Percentiles rank a stretch among this genome's conserved stretches.
Conservation (phyloP, 2,797 vertebrate genomes). For the Mormyrops attenuatus region DNA sequence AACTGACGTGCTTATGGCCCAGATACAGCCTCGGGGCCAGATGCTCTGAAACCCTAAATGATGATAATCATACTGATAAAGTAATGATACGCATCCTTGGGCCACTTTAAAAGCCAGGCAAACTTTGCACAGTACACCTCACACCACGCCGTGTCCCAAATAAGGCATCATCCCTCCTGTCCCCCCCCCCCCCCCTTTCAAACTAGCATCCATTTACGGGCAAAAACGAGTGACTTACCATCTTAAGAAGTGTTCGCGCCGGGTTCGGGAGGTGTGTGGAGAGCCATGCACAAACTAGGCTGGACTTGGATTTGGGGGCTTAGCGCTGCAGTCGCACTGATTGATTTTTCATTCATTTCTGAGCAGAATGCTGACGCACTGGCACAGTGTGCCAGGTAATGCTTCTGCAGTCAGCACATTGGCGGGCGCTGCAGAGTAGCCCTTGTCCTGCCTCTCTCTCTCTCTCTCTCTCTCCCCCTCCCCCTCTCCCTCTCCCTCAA, state of each 20-base stretch:
- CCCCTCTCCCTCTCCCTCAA: conserved; percentile 33
- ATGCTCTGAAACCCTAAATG: not conserved
- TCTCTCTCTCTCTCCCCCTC: conserved; percentile 22
- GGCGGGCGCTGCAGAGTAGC: conserved; percentile 62
- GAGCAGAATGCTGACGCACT: conserved; percentile 75
- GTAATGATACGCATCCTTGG: not conserved
- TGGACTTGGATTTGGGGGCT: conserved; percentile 51
- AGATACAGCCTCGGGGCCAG: not conserved
- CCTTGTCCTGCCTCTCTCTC: conserved; percentile 31
- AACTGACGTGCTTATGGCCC: not conserved
- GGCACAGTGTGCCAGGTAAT: conserved; percentile 63
- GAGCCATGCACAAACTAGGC: conserved; percentile 50
- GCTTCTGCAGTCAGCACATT: conserved; percentile 82
- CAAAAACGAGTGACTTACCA: conserved; percentile 51
- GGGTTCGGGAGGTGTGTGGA: conserved; percentile 38
- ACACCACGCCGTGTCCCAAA: conserved; percentile 33
- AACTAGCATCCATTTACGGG: not conserved
- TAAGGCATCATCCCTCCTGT: not conserved
- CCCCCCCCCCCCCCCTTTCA: not conserved
- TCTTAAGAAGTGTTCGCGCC: conserved; percentile 47
- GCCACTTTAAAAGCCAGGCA: not conserved
- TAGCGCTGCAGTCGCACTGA: conserved; percentile 63
- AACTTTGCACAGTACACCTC: conserved; percentile 16
- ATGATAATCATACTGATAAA: not conserved
- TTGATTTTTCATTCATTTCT: conserved; percentile 81